Conservation (phyloP, 2,888 invertebrate genomes). For the Tipula lateralis region DNA sequence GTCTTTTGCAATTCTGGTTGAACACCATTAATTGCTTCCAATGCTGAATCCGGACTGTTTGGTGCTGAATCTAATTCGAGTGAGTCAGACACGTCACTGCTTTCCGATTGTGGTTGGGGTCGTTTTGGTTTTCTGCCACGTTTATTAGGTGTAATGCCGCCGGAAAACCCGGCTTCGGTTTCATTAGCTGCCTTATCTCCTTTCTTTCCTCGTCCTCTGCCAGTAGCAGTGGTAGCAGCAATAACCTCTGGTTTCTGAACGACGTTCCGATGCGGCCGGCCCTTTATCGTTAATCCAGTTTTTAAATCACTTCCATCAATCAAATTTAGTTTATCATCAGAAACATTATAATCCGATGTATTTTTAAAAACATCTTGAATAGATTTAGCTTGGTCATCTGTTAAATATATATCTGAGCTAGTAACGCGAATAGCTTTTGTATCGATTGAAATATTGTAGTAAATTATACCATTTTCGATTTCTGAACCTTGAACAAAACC, state of each 20-base stretch:
- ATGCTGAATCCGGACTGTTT: slow-evolving; percentile 42
- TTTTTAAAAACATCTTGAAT: slow-evolving; percentile 45
- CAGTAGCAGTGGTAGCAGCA: background rate
- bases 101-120: slow-evolving; percentile 33
- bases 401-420: slow-evolving; percentile 51
- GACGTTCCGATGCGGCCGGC: slow-evolving; percentile 19
- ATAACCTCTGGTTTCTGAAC: slow-evolving; percentile 13
- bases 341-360: background rate
- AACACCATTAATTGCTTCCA: slow-evolving; percentile 50
- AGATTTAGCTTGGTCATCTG: slow-evolving; percentile 54
- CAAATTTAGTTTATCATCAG: background rate
- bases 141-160: slow-evolving; percentile 32
- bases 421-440: slow-evolving; percentile 39
- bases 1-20: slow-evolving; percentile 55
- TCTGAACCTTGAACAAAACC: slow-evolving; percentile 52
- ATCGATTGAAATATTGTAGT: slow-evolving; percentile 37
- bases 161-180: slow-evolving; percentile 38
- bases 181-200: slow-evolving; percentile 35
- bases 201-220: slow-evolving; percentile 35
- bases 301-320: background rate
- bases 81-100: slow-evolving; percentile 37
- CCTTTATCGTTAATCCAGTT: background rate
- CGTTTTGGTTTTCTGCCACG: slow-evolving; percentile 34
- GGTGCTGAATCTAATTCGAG: slow-evolving; percentile 40
- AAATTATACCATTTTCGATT: slow-evolving; percentile 47